Evolutionary conservation across 2,888 invertebrate species (phyloP), one percentile per base, ranked within the genome.

Genomic region (Aphrophora alni): DNA sequence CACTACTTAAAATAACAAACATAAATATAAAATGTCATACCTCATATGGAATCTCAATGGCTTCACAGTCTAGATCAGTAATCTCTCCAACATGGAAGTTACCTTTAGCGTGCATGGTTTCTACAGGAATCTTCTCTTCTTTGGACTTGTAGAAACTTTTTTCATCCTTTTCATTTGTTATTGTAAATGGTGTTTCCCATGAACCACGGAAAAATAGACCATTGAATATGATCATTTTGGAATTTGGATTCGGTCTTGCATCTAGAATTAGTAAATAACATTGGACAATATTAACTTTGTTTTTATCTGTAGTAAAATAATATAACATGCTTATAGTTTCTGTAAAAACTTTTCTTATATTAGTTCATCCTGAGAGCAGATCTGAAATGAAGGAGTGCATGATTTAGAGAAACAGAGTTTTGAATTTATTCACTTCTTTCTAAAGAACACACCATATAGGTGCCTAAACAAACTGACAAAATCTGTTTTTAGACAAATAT

Each of bases 141-240:
- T 82, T 81, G 0, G 84, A 78, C 27, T 74, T 81, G 81, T 85
- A 84, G 80, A 86, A 86, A n/a, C 70, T 82, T 77, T 69, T 75
- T 26, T 80, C 82, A 5, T 82, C 83, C 7, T 81, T 82, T 24
- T 74, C 76, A n/a, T 80, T 70, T 3, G 38, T 51, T 25, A 71
- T 51, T 28, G 82, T 78, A 82, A 87, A 85, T 0, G 85, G 85
- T 21, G 80, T 82, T 27, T 82, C 83, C 86, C 86, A 87, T 27
- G 81, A 82, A n/a, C 86, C 87, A 71, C 84, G 83, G 85, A 84
- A 87, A 83, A 86, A 87, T 44, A 87, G 84, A 3, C 86, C 87
- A 81, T 87, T 87, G 84, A 87, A 87, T n/a, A 85, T 82, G 21
- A 87, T 84, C 84, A 86, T 86, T 69, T 83, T 82, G 5, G 85